Conservation (phyloP, 2,113 vertebrate species). For the Plecturocebus donacophilus region DNA sequence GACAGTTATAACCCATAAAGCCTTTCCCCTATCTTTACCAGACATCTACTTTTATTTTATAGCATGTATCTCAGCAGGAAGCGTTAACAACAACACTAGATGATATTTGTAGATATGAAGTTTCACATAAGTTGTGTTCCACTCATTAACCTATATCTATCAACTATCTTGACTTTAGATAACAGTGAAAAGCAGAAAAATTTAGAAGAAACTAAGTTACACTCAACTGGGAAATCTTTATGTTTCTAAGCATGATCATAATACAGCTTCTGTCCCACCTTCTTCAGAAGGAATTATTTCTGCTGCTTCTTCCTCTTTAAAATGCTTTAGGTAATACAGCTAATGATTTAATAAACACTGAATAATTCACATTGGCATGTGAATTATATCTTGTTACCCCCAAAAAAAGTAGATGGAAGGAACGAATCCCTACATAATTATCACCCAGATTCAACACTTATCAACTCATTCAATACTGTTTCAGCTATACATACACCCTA, state of each 20-base stretch:
- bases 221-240: accelerated
- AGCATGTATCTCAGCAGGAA: not conserved
- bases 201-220: not conserved
- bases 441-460: not conserved
- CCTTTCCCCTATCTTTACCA: not conserved
- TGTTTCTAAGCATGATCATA: conserved; percentile 79
- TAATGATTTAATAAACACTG: not conserved
- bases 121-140: not conserved
- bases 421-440: not conserved
- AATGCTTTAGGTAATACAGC: conserved; percentile 81
- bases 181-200: not conserved
- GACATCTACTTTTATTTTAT: conserved; percentile 9
- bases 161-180: conserved; percentile 18
- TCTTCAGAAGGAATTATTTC: conserved; percentile 86
- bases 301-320: conserved; percentile 62
- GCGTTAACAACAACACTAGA: not conserved
- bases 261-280: conserved; percentile 88
- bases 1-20: not conserved
- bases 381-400: not conserved
- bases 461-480: not conserved
- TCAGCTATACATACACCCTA: not conserved
- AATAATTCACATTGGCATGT: not conserved
- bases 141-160: not conserved
- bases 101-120: not conserved
- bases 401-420: not conserved